These are phyloP conservation scores for Orthonyx spaldingii DNA, from an alignment of 2,113 vertebrate genomes.

Conservation along the genomic window DNA sequence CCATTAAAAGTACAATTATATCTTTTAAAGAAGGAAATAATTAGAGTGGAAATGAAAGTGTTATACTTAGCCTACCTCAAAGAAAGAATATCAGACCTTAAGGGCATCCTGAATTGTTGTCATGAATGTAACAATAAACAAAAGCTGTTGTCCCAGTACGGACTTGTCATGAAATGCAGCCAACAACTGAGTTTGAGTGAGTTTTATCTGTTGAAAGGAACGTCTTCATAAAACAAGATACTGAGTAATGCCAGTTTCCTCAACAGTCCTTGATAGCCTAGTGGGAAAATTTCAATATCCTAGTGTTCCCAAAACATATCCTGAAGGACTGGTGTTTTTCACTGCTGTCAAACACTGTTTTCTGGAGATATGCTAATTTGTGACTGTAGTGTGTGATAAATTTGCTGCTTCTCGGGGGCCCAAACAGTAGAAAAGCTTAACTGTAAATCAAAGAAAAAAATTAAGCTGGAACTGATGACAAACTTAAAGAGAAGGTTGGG, in stretches of 20 bases:
- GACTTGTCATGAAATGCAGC: neutral
- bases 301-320: neutral
- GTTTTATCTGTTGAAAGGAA: neutral
- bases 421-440: neutral
- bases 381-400: neutral
- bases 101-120: neutral
- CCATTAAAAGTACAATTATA: conserved; percentile 17
- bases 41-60: conserved; percentile 10
- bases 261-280: neutral
- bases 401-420: neutral
- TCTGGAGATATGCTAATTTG: neutral
- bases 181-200: no score
- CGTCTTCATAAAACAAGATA: neutral
- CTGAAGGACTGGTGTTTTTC: neutral
- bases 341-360: neutral
- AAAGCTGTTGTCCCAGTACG: neutral
- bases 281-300: neutral
- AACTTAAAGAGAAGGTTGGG: neutral
- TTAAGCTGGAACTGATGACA: neutral
- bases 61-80: neutral
- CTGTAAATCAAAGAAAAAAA: neutral
- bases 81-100: neutral
- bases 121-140: neutral
- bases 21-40: conserved; percentile 21
- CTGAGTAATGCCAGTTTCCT: neutral